Evolutionary conservation across 2,113 vertebrate genomes (phyloP).

Genomic region (Istiophorus platypterus): DNA sequence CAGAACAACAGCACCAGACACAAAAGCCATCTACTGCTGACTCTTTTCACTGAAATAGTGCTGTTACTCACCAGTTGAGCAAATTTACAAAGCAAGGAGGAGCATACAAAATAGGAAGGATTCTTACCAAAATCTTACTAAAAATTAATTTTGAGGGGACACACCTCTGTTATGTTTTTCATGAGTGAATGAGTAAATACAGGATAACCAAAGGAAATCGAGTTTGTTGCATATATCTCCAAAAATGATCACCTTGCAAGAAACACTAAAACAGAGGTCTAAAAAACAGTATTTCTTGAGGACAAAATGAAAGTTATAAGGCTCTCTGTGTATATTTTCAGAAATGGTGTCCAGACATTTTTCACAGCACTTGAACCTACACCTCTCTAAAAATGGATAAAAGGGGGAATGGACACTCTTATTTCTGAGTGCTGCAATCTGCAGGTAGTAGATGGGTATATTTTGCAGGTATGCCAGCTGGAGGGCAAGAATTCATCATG

Average conservation of each 20-base stretch:
- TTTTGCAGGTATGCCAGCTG: conserved; percentile 41
- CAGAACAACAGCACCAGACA: no score
- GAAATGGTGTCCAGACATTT: conserved; percentile 35
- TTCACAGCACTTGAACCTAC: conserved; percentile 45
- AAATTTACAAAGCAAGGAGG: not conserved
- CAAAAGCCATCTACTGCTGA: not conserved
- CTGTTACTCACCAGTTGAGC: not conserved
- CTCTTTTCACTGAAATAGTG: not conserved
- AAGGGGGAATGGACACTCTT: conserved; percentile 61
- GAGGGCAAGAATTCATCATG: conserved; percentile 39
- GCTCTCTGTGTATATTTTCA: conserved; percentile 27
- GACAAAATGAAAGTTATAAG: conserved; percentile 49
- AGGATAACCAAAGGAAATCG: conserved; percentile 19
- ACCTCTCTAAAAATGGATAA: conserved; percentile 33
- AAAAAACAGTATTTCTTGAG: conserved; percentile 17
- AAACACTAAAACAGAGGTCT: conserved; percentile 5
- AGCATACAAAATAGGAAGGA: not conserved
- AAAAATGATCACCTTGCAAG: not conserved
- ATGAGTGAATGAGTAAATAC: not conserved
- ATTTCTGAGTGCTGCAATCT: conserved; percentile 23
- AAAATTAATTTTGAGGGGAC: not conserved
- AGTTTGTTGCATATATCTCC: not conserved
- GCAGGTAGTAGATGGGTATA: conserved; percentile 18
- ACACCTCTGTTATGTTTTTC: not conserved
- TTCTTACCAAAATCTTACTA: not conserved